phyloP scores from a whole-genome alignment of 2,113 vertebrate genomes.

The Dolichallabes microphthalmus region DNA sequence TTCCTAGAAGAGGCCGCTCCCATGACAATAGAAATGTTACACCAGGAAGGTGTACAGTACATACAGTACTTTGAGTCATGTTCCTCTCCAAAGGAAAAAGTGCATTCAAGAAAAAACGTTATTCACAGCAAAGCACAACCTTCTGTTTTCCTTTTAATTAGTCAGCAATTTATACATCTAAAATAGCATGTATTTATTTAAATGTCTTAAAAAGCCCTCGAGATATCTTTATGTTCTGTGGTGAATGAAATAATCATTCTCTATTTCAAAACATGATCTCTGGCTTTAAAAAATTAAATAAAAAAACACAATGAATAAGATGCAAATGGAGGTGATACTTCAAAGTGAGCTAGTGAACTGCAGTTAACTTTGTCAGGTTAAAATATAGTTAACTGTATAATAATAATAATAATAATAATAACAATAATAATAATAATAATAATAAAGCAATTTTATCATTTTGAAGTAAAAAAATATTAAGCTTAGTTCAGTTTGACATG shows the following conservation, averaged over 20 bases:
- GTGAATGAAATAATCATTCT: slow-evolving; percentile 14
- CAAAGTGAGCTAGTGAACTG: background rate
- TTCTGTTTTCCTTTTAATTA: background rate
- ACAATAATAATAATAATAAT: background rate
- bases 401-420: background rate
- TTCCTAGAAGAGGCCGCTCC: background rate
- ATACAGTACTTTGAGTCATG: background rate
- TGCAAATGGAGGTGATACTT: background rate
- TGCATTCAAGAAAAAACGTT: background rate
- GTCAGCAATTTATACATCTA: background rate
- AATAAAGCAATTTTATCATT: background rate
- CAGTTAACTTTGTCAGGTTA: background rate
- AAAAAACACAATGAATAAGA: background rate
- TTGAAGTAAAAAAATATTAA: background rate
- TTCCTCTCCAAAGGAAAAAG: background rate
- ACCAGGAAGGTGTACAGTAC: background rate
- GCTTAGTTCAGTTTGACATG: background rate
- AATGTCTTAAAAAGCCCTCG: slow-evolving; percentile 3
- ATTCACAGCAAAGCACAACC: background rate
- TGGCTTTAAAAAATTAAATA: background rate
- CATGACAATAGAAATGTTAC: background rate
- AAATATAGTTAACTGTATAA: background rate
- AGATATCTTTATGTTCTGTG: slow-evolving; percentile 7
- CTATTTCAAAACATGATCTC: background rate
- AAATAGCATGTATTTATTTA: background rate